Base-by-base conservation (phyloP, 2,113 vertebrate genomes). In the Centrocercus urophasianus region DNA sequence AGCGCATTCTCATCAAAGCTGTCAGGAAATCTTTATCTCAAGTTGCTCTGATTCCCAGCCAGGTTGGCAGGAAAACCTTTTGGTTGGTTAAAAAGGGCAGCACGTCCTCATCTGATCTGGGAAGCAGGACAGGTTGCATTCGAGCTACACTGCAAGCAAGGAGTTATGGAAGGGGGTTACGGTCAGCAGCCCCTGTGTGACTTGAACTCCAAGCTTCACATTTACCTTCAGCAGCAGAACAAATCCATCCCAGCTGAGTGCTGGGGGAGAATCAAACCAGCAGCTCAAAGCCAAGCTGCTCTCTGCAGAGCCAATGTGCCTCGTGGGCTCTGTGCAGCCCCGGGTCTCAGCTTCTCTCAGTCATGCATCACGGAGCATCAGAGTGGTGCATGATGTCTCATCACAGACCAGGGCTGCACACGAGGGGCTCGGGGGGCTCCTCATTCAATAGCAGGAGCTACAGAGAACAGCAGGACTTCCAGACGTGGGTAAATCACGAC, bases 401-500 rank as follows among this genome's bases (percentile, higher is more conserved):
- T 61, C 78, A 40, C 1, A 4, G 59, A 75, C 56, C 43, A 79
- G 25, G 11, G 4, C 6, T 14, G 45, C 10, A 8, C 18, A 11
- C 24, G 5, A 42, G 73, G 61, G 14, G 36, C 52, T 79, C 12
- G 67, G 71, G 4, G 50, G 50, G 50, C 22, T 25, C 79, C 43
- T 56, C 36, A 36, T 13, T 40, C 16, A 13, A 19, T 10, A 1
- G 34, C 60, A 63, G 60, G 16, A 27, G 36, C 43, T 4, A 2
- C 5, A 25, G 21, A 59, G 70, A 52, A 61, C 19, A 36, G 22
- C 59, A 47, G 20, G 61, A 22, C 43, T 32, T 57, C 22, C 9
- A 21, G 54, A 18, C 2, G 1, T 7, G 16, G 47, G 9, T 64
- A 13, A 40, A 45, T 2, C 50, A 3, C 0, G 2, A 12, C 16